Base-by-base conservation (phyloP, 2,888 invertebrate genomes). In the Hypercompe scribonia region DNA sequence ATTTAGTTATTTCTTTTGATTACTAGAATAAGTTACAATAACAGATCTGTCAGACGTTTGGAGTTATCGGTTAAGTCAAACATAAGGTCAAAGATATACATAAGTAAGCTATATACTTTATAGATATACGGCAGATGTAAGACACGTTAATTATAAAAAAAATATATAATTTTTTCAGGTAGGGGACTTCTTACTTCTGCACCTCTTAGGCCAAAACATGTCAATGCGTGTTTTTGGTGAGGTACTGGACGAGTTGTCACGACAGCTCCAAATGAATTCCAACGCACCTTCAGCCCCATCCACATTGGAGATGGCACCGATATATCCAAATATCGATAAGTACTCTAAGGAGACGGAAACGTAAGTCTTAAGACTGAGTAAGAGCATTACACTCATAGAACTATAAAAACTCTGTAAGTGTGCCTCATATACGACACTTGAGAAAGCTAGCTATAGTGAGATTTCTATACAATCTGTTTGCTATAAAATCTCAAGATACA, bases 261-360 rank as follows among this genome's bases (percentile, higher is more conserved):
- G 97, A 77, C 96, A 97, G 78, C 92, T 97, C 71, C 97, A 97
- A 84, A 95, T 97, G 80, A 97, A 97, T 69, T 97, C 97, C 84
- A 97, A 97, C 89, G 97, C 97, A 76, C 98, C 98, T 0, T 98
- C 98, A 0, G 98, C 98, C 4, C 98, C 98, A 0, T 98, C 98
- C 71, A 98, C 98, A 31, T 94, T 98, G 81, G 98, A 98, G 94
- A 98, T 98, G 97, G 97, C 97, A 73, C 98, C 98, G 10, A 98
- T 98, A 77, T 98, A 98, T 91, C 98, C 98, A 36, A 97, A 97
- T 89, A 97, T 97, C 77, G 97, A 97, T 83, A 97, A 97, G 89
- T 97, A 96, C 91, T 97, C 97, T 86, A 98, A 98, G 93, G 98
- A 98, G 94, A 98, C 98, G 74, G 98, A 98, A 94, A 97, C 98